Evolutionary conservation across 2,888 invertebrate species (phyloP), one percentile per base, ranked within the genome.

Genomic region (Achlya flavicornis): DNA sequence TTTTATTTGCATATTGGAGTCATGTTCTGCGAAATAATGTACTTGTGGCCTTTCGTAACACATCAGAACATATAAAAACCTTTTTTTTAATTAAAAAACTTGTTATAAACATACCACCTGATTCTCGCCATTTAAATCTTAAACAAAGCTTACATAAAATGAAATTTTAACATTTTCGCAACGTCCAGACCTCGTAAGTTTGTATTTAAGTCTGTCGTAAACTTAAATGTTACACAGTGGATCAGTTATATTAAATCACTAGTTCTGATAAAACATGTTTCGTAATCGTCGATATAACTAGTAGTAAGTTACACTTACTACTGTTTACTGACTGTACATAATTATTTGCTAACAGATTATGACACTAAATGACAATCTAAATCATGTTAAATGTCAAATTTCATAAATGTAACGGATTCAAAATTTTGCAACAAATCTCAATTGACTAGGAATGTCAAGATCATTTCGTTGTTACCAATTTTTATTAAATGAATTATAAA

Each of bases 121-220:
- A 59, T 16, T 16, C 35, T 35, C 10, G 53, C 11, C 38, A 16
- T 38, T 59, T 58, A 58, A 35, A 58, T 38, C 58, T 59, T 38
- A 35, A 59, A 38, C 58, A n/a, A 38, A 59, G 16, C 33, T 59
- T 59, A 38, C 38, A 59, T 59, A 59, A 59, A 58, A 59, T 59
- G 14, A 58, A n/a, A n/a, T 35, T 58, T 33, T 58, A n/a, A 16
- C 16, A 38, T 38, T 59, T 16, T 16, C 16, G 32, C 11, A 59
- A 59, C 35, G 16, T 4, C 6, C 12, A 12, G 14, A 43, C 11
- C 32, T 32, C 26, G 58, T 58, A 58, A 58, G 12, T 58, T 35
- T 33, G 33, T 59, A n/a, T 16, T 38, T 16, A 16, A 59, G 58
- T 35, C 58, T 38, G 38, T 35, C 58, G 38, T 59, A 58, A 59